Evolutionary conservation across 2,113 vertebrate genomes (phyloP), one percentile per base, ranked within the genome.

Genomic region (Octodon degus): DNA sequence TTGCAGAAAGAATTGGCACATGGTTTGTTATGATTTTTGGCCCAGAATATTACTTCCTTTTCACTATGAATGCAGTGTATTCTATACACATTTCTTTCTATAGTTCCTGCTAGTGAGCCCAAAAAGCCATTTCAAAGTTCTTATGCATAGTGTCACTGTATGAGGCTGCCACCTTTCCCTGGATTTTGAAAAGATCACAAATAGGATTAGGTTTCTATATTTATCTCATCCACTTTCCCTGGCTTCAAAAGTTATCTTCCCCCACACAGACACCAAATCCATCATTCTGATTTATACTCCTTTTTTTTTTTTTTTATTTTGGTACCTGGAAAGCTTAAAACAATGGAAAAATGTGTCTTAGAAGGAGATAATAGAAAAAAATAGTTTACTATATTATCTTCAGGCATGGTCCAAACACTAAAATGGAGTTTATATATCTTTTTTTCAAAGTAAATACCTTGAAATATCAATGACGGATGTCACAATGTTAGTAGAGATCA

Each of bases 171-270:
- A 85, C 53, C 7, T 88, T 90, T 79, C 65, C 55, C 83, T 50
- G 70, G 70, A 80, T 86, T 94, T 92, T 93, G 63, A 95, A 90
- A 87, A 93, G 58, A 91, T 97, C 53, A 76, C 65, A 95, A 95
- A 82, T 79, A 85, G 55, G 55, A 94, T 93, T 96, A 67, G 25
- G 37, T 58, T 95, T 95, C 93, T 96, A 50, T 79, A 74, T 92
- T 95, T 92, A 96, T 55, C 60, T 74, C 20, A 74, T 68, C 47
- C 50, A 43, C 65, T 86, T 82, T 65, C 55, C 9, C 40, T 4
- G 55, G 83, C 50, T 68, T 67, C 47, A 50, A 6, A 53, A 76
- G 95, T 91, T 80, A 90, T 85, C 83, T 65, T 90, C 2, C 9
- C 25, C 2, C 13, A 34, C 37, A 32, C 40, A 83, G n/a, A 30